Base-by-base conservation (phyloP, 2,113 vertebrate species). In the Urocynchramus pylzowi region DNA sequence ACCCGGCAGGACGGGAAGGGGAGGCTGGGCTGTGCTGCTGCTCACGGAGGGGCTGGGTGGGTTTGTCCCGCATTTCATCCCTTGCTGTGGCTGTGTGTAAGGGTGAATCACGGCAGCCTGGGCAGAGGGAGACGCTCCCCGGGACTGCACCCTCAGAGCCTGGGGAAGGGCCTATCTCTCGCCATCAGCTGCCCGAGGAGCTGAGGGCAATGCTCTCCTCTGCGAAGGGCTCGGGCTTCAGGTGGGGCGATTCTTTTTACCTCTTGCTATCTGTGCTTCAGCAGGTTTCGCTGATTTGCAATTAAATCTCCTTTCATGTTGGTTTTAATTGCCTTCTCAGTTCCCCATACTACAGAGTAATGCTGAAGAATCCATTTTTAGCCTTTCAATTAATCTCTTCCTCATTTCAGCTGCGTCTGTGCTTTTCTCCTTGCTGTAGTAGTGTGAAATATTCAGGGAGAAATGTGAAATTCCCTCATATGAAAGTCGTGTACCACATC, bases 401-500 rank as follows among this genome's bases (percentile, higher is more conserved):
- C 54, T 70, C 26, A 3, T 78, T 90, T 90, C 92, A 71, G 71
- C 69, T 63, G 37, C 0, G 0, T 63, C 93, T 71, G 37, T 77
- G 61, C 60, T 86, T 60, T 56, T 86, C 64, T 76, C n/a, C 39
- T 47, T 42, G 73, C 88, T 89, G 49, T 42, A 6, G 0, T 21
- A 63, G 69, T 33, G 79, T 64, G 90, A 94, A 90, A 84, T 87
- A 75, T 39, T 92, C 76, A 45, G 73, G 76, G 52, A 94, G 85
- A 94, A 95, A 96, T 74, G 73, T 47, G 44, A 70, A 86, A 83
- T 88, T 85, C 88, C 63, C 85, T 88, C 82, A 45, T 88, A 88
- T 95, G 75, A 86, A 92, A 93, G 85, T 93, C 90, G 86, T 5
- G 19, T 56, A 94, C 92, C 93, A 75, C 96, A 93, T 92, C 88